A percentile compares a stretch with the other conserved stretches of the same genome.
Conservation (phyloP, 2,797 vertebrate genomes). For the Oreortyx pictus region DNA sequence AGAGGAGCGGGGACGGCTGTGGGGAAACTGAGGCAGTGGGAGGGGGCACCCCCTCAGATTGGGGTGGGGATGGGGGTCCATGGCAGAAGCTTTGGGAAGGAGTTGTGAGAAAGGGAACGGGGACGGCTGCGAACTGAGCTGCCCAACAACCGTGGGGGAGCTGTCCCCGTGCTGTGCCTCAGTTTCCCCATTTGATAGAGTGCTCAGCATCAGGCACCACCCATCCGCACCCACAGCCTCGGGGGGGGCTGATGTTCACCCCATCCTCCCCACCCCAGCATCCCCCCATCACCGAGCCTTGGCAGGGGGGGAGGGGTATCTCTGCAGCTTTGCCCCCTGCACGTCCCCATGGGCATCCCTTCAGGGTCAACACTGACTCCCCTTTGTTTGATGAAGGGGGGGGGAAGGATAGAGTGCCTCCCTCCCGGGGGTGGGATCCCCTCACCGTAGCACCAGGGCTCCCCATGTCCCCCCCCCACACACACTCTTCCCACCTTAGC, state of each 20-base stretch:
- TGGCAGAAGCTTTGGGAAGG: not conserved
- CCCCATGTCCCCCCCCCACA: not conserved
- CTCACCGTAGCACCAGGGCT: not conserved
- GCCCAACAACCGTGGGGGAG: not conserved
- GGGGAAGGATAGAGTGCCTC: too few species aligned
- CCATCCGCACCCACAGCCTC: too few species aligned
- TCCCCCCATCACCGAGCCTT: not conserved
- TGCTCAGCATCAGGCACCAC: not conserved
- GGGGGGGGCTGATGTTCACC: too few species aligned
- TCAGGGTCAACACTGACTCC: not conserved
- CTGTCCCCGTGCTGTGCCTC: not conserved
- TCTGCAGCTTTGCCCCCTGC: fast-evolving
- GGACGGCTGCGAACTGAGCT: not conserved
- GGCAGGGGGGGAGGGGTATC: too few species aligned
- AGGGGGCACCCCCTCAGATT: too few species aligned
- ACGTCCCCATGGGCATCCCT: not conserved
- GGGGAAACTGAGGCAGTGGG: not conserved
- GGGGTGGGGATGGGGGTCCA: not conserved
- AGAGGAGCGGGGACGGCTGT: not conserved
- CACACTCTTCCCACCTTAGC: slow-evolving; percentile 16
- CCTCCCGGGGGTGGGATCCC: not conserved
- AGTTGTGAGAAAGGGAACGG: not conserved
- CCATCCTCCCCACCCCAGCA: not conserved
- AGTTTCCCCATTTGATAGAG: not conserved
- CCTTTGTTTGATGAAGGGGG: not conserved